These are phyloP conservation scores for Odontamblyopus lacepedii DNA, from an alignment of 2,797 vertebrate species.

Conservation along the genomic window DNA sequence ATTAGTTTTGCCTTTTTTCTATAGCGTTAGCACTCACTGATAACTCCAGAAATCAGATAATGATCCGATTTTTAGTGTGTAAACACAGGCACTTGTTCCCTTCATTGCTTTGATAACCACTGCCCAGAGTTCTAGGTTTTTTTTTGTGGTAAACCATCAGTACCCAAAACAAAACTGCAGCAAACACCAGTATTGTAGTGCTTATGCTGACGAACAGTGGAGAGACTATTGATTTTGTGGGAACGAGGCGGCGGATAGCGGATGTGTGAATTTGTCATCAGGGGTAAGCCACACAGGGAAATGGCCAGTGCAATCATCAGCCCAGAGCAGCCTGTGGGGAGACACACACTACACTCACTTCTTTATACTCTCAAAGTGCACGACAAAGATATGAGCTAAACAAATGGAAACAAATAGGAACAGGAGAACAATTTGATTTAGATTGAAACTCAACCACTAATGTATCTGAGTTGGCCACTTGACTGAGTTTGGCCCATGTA, in stretches of 20 bases:
- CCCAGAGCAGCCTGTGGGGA: constrained; percentile 51
- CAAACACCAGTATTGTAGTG: constrained; percentile 12
- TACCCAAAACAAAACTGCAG: constrained; percentile 26
- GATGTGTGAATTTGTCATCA: constrained; percentile 70
- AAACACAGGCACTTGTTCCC: not conserved
- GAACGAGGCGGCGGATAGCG: constrained; percentile 61
- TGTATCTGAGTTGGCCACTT: not conserved
- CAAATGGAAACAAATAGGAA: constrained; percentile 29
- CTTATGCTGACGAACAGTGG: constrained; percentile 50
- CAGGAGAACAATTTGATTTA: constrained; percentile 35
- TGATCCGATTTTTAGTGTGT: too few relatives aligned
- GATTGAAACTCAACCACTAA: constrained; percentile 13
- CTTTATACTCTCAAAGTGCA: constrained; percentile 40
- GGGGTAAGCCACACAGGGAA: constrained; percentile 55
- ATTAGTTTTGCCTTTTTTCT: too few relatives aligned
- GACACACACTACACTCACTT: constrained; percentile 38
- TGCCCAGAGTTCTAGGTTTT: not conserved
- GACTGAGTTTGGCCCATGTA: not conserved
- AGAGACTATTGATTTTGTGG: constrained; percentile 68
- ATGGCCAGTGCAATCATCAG: constrained; percentile 61
- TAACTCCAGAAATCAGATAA: not conserved
- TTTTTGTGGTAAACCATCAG: constrained; percentile 9
- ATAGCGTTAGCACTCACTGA: too few relatives aligned
- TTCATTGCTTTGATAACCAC: not conserved
- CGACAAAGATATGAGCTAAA: constrained; percentile 40